Conservation (phyloP, 2,888 invertebrate genomes). For the Nasonovia ribisnigri region DNA sequence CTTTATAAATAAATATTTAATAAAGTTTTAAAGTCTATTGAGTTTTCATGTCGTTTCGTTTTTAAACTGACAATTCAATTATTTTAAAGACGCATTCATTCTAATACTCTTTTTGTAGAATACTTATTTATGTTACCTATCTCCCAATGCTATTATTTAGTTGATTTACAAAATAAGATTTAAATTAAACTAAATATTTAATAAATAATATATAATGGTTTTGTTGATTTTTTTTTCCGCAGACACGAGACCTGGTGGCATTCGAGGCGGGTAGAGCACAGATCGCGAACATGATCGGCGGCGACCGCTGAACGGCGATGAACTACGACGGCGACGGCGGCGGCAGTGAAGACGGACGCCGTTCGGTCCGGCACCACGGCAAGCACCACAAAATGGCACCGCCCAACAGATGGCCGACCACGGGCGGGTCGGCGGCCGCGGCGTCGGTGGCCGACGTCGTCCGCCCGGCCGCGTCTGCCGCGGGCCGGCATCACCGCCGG, state of each 20-base stretch:
- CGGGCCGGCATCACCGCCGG: constrained; percentile 15
- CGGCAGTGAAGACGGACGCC: neutral
- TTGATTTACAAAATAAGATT: too few relatives aligned
- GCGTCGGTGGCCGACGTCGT: constrained; percentile 2
- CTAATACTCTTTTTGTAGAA: too few relatives aligned
- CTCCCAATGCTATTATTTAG: too few relatives aligned
- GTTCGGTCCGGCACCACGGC: constrained; percentile 48
- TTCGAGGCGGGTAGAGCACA: neutral
- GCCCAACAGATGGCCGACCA: constrained; percentile 18
- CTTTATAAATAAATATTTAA: neutral
- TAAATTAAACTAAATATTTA: too few relatives aligned
- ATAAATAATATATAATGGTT: neutral
- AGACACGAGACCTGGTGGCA: neutral
- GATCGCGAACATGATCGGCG: neutral
- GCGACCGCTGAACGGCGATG: neutral
- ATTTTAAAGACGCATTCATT: neutral
- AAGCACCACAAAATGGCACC: constrained; percentile 51
- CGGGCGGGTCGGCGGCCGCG: neutral
- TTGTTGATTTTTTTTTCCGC: neutral
- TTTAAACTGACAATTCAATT: neutral
- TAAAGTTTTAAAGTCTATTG: neutral
- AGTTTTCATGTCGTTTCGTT: neutral
- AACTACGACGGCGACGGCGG: neutral
- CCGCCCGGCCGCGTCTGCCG: neutral
- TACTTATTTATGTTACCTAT: too few relatives aligned